Evolutionary conservation across 2,888 invertebrate genomes (phyloP), one percentile per base, ranked within the genome.

Genomic region (Brachyopa scutellaris): DNA sequence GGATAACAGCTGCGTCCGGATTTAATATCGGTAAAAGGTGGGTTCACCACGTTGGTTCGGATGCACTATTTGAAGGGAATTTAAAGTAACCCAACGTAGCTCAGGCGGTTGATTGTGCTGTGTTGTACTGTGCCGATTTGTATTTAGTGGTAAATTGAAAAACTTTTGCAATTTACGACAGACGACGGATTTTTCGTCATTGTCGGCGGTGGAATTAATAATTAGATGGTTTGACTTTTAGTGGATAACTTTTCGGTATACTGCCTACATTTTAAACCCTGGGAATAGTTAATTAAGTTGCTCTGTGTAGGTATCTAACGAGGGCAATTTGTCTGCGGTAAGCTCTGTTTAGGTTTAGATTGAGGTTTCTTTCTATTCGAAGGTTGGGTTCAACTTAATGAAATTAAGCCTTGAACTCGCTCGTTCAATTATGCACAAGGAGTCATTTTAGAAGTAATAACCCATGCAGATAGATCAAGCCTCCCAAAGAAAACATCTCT

Each of bases 141-240:
- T 17, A 5, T 57, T 45, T 42, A 7, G 33, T 11, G 45, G 51
- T 67, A 79, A 74, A 79, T 79, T 79, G 73, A 79, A 79, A 79
- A 79, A 79, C 45, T 79, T 79, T 79, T 79, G 55, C 73, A 73
- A 79, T 79, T 79, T 79, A 79, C 67, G 72, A 79, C 66, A 55
- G 79, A 67, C 79, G 79, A 73, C 59, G 66, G 59, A 79, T 61
- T 67, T 70, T 70, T 61, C 40, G 61, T 79, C 74, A 62, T 79
- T 67, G 19, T 47, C 38, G 47, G 62, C 59, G 29, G 47, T 67
- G 78, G 42, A 74, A 73, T 73, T 74, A 55, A 55, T 79, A 79
- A 79, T 73, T 72, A 78, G 59, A 59, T 13, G 62, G 29, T 66
- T 72, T 26, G 26, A 21, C 21, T 61, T 57, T 40, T 23, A 21